Evolutionary conservation across 2,888 invertebrate genomes (phyloP).

Genomic region (Machimus rusticus): DNA sequence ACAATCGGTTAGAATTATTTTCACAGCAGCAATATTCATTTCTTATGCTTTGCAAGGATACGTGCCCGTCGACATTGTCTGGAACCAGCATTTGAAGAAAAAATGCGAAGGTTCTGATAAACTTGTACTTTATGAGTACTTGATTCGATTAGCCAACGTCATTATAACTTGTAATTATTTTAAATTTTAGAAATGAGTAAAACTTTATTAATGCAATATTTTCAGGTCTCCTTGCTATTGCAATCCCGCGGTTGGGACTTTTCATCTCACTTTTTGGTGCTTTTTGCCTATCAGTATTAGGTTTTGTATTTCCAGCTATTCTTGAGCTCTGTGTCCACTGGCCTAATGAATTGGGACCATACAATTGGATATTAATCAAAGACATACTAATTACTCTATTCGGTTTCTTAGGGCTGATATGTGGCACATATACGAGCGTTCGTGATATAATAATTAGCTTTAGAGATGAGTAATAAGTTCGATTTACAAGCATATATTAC

Average conservation of each 20-base stretch:
- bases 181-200: background rate
- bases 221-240: conserved; percentile 75
- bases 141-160: conserved; percentile 64
- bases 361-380: conserved; percentile 63
- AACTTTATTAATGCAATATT: background rate
- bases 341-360: conserved; percentile 67
- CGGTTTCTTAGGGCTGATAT: conserved; percentile 70
- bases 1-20: conserved; percentile 69
- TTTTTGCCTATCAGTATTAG: conserved; percentile 75
- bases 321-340: conserved; percentile 78
- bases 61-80: conserved; percentile 84
- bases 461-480: background rate
- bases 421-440: conserved; percentile 67
- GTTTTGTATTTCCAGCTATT: conserved; percentile 77
- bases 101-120: conserved; percentile 56
- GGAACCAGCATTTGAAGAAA: conserved; percentile 65
- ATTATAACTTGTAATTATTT: conserved; percentile 21
- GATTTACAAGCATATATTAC: background rate
- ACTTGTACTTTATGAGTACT: conserved; percentile 64
- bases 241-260: conserved; percentile 74
- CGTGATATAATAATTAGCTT: conserved; percentile 53
- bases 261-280: conserved; percentile 82
- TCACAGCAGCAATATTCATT: conserved; percentile 77
- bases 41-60: conserved; percentile 89
- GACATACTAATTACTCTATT: conserved; percentile 68